Percentiles rank a stretch among this genome's conserved stretches.
Conservation (phyloP, 92 coral and sea anemone species). For the Porites divaricata region DNA sequence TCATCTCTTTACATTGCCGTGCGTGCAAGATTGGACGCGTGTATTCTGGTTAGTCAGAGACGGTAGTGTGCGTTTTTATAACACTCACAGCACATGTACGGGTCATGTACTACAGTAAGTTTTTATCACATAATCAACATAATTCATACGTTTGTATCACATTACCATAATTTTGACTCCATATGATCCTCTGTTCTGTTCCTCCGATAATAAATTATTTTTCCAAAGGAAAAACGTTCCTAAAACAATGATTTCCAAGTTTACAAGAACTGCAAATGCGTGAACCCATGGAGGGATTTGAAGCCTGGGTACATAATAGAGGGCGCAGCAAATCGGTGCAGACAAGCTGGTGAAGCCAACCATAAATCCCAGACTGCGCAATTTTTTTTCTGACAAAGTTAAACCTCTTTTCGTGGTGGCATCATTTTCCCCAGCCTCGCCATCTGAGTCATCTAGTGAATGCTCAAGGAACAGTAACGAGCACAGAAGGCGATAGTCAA, state of each 20-base stretch:
- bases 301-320: constrained; percentile 30
- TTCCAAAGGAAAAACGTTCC: constrained; percentile 40
- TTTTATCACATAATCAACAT: too few relatives aligned
- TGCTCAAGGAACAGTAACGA: constrained; percentile 73
- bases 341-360: constrained; percentile 50
- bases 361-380: constrained; percentile 38
- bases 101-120: too few relatives aligned
- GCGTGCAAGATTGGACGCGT: too few relatives aligned
- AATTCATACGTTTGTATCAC: too few relatives aligned
- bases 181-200: constrained; percentile 17
- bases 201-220: constrained; percentile 23
- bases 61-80: too few relatives aligned
- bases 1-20: too few relatives aligned
- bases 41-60: too few relatives aligned
- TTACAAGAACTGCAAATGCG: constrained; percentile 31
- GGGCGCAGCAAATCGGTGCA: constrained; percentile 42
- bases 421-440: not conserved
- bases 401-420: not conserved
- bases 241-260: constrained; percentile 27
- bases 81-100: too few relatives aligned
- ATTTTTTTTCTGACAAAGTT: constrained; percentile 20
- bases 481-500: constrained; percentile 71
- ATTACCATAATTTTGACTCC: constrained; percentile 60
- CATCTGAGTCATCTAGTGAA: constrained; percentile 41
- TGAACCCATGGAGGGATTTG: constrained; percentile 45